phyloP scores from a whole-genome alignment of 2,113 vertebrate genomes.

The Patagioenas fasciata region DNA sequence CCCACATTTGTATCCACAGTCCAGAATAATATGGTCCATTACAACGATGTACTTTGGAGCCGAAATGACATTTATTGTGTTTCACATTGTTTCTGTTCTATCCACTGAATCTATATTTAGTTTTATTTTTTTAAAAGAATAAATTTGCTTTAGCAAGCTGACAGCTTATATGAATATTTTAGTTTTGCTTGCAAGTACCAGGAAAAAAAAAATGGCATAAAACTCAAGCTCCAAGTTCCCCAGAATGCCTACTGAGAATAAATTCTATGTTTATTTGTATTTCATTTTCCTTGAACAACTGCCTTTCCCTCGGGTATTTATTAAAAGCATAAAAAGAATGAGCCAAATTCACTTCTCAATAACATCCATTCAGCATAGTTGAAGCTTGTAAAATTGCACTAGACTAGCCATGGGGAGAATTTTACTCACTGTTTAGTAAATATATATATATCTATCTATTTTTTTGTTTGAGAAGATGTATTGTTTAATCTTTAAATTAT shows the following conservation, averaged over 20 bases:
- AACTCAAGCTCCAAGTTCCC: neutral
- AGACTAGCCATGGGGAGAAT: constrained; percentile 56
- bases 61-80: constrained; percentile 4
- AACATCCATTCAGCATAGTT: constrained; percentile 59
- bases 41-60: neutral
- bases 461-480: neutral
- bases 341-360: constrained; percentile 55
- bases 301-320: constrained; percentile 59
- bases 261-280: constrained; percentile 62
- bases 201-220: neutral
- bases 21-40: constrained; percentile 16
- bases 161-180: constrained; percentile 47
- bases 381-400: constrained; percentile 50
- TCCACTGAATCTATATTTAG: constrained; percentile 4
- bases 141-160: constrained; percentile 7
- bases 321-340: constrained; percentile 67
- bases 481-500: constrained; percentile 23
- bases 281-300: constrained; percentile 54
- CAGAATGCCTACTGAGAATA: constrained; percentile 41
- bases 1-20: constrained; percentile 1
- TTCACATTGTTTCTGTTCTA: constrained; percentile 13
- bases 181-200: constrained; percentile 31
- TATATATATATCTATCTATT: neutral
- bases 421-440: constrained; percentile 52
- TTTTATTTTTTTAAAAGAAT: constrained; percentile 43